Conservation (phyloP, 2,113 vertebrate genomes). For the Podarcis cretensis region DNA sequence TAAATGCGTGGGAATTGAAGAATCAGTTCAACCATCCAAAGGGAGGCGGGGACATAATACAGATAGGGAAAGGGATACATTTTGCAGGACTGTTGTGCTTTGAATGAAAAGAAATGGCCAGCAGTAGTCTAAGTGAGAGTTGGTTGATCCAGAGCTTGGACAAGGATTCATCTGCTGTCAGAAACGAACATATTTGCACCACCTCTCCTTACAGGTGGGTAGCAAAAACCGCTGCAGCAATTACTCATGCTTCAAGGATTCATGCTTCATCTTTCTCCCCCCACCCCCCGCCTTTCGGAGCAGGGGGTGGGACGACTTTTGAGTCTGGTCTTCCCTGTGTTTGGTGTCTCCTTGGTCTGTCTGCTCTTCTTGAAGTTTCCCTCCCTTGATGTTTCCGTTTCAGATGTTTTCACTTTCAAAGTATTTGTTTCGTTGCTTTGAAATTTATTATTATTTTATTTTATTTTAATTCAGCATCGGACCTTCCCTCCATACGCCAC, state of each 20-base stretch:
- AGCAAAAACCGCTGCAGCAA: background rate
- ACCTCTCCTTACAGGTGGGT: background rate
- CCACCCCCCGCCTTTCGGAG: background rate
- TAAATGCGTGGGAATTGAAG: background rate
- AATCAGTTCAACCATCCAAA: background rate
- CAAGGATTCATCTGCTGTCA: background rate
- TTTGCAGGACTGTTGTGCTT: background rate
- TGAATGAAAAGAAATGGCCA: background rate
- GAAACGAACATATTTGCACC: background rate
- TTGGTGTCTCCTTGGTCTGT: conserved; percentile 17
- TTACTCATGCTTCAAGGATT: background rate
- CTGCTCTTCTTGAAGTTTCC: conserved; percentile 32
- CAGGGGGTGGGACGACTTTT: background rate
- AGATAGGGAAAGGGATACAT: too few species aligned
- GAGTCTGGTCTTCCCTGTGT: background rate
- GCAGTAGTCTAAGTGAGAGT: background rate
- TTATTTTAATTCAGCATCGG: conserved; percentile 86
- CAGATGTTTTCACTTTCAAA: conserved; percentile 55
- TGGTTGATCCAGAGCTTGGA: background rate
- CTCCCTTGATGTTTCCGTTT: conserved; percentile 30
- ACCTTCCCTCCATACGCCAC: conserved; percentile 88
- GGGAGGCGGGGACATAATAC: too few species aligned
- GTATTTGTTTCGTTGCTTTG: conserved; percentile 41
- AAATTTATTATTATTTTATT: conserved; percentile 68
- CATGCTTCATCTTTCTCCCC: background rate